Percentiles rank a stretch among this genome's conserved stretches.
These are phyloP conservation scores for Axea sp. DNA, from an alignment of 2,888 invertebrate species.

Conservation along the genomic window DNA sequence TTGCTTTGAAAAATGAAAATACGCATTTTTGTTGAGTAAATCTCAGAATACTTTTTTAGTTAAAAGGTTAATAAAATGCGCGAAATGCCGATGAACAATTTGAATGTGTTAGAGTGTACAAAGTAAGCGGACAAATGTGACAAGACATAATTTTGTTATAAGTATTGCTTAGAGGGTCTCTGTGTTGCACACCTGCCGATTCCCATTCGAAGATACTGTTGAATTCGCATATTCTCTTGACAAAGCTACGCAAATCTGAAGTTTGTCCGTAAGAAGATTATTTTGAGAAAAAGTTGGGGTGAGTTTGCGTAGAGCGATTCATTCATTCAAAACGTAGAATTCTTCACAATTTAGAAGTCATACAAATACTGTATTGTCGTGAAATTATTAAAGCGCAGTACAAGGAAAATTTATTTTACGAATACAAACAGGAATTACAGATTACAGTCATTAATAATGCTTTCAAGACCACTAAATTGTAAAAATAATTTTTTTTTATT, in stretches of 20 bases:
- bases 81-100: slow-evolving; percentile 27
- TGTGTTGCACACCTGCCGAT: slow-evolving; percentile 73
- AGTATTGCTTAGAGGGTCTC: slow-evolving; percentile 72
- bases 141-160: slow-evolving; percentile 74
- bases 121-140: slow-evolving; percentile 75
- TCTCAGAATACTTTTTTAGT: slow-evolving; percentile 22
- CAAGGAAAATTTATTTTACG: no score
- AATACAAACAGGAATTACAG: no score
- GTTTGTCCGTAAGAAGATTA: slow-evolving; percentile 50
- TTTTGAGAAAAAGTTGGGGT: slow-evolving; percentile 33
- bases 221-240: slow-evolving; percentile 38
- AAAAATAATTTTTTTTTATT: no score
- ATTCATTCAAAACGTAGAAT: no score
- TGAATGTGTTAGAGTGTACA: slow-evolving; percentile 68
- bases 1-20: no score
- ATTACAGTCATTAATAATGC: no score
- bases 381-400: no score
- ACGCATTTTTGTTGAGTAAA: slow-evolving; percentile 15
- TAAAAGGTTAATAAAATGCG: slow-evolving; percentile 26
- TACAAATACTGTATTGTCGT: no score
- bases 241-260: slow-evolving; percentile 51
- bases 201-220: slow-evolving; percentile 66
- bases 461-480: no score
- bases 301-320: slow-evolving; percentile 21
- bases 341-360: no score